Percentiles rank a stretch among this genome's conserved stretches.
Evolutionary conservation across 1,140 invertebrate genomes (phyloP).

Genomic region (Pantala flavescens): DNA sequence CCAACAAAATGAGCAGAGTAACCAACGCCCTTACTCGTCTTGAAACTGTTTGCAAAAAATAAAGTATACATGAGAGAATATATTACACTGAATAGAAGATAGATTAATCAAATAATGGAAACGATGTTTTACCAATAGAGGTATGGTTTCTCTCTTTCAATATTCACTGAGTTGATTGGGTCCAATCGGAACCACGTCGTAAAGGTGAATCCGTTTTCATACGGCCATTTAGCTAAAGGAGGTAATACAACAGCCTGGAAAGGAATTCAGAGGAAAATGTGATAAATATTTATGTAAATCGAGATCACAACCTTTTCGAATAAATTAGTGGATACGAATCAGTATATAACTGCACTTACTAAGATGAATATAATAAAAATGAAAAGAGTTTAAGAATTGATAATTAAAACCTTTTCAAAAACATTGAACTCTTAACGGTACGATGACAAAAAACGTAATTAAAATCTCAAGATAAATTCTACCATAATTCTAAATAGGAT

Average conservation of each 20-base stretch:
- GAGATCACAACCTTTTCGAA: not conserved
- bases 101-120: not conserved
- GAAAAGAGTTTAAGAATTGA: too few relatives aligned
- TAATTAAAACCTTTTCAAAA: too few relatives aligned
- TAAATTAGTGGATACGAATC: too few relatives aligned
- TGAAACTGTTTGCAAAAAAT: conserved; percentile 63
- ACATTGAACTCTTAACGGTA: too few relatives aligned
- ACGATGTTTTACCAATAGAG: conserved; percentile 71
- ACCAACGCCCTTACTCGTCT: conserved; percentile 97
- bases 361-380: too few relatives aligned
- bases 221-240: conserved; percentile 93
- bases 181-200: conserved; percentile 98
- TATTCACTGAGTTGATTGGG: conserved; percentile 96
- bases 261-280: conserved; percentile 11
- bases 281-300: too few relatives aligned
- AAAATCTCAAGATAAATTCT: too few relatives aligned
- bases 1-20: conserved; percentile 99
- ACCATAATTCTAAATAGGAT: too few relatives aligned
- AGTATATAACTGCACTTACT: too few relatives aligned
- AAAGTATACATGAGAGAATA: not conserved
- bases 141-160: conserved; percentile 96
- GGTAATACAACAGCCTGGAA: conserved; percentile 87
- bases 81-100: not conserved
- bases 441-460: too few relatives aligned
- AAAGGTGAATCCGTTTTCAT: conserved; percentile 98